A percentile compares a stretch with the other conserved stretches of the same genome.
phyloP scores from a whole-genome alignment of 2,888 invertebrate species.

The Lochmaea crataegi region DNA sequence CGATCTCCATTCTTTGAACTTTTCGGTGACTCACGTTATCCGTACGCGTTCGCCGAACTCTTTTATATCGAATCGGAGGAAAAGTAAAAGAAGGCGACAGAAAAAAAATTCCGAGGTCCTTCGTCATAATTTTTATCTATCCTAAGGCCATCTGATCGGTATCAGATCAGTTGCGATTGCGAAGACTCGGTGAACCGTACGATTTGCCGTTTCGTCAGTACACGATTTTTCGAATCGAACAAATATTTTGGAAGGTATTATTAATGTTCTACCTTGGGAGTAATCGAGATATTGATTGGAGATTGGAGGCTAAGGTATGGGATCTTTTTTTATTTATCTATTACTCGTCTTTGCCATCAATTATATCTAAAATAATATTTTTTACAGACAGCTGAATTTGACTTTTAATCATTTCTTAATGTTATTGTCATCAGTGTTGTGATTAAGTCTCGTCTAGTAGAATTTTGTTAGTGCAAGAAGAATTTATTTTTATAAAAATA shows the following conservation, averaged over 20 bases:
- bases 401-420: background rate
- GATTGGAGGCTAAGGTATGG: slow-evolving; percentile 18
- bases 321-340: slow-evolving; percentile 1
- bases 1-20: slow-evolving; percentile 31
- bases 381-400: background rate
- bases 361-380: too few relatives aligned
- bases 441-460: too few relatives aligned
- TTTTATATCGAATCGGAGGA: slow-evolving; percentile 16
- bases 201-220: slow-evolving; percentile 3
- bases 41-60: slow-evolving; percentile 24
- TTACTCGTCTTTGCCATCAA: background rate
- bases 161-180: slow-evolving; percentile 25
- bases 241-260: slow-evolving; percentile 6
- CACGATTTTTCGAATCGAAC: slow-evolving; percentile 5
- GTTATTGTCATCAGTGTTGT: too few relatives aligned
- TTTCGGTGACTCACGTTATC: slow-evolving; percentile 27
- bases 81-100: slow-evolving; percentile 15
- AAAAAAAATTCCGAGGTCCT: slow-evolving; percentile 17
- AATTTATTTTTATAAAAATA: too few relatives aligned
- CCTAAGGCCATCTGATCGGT: slow-evolving; percentile 15
- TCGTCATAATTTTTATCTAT: slow-evolving; percentile 28
- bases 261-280: slow-evolving; percentile 30
- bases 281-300: slow-evolving; percentile 26
- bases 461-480: too few relatives aligned
- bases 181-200: slow-evolving; percentile 12